Evolutionary conservation across 2,888 invertebrate genomes (phyloP).

Genomic region (Athalia circularis): DNA sequence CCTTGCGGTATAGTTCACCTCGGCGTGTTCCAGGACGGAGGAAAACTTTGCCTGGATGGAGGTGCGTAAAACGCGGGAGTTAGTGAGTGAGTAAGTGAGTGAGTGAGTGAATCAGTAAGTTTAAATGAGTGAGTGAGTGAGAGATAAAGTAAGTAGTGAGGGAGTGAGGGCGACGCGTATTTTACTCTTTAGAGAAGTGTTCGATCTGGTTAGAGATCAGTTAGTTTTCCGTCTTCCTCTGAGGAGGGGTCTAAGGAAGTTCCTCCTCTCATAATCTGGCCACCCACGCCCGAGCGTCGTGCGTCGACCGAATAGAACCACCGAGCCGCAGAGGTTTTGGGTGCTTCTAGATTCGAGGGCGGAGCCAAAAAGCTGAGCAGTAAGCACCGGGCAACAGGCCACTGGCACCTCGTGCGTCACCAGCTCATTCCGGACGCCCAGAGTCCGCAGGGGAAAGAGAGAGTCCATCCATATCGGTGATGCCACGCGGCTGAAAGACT

Average conservation of each 20-base stretch:
- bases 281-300: slow-evolving; percentile 63
- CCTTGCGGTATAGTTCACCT: slow-evolving; percentile 44
- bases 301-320: slow-evolving; percentile 26
- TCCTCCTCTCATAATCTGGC: slow-evolving; percentile 63
- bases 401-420: slow-evolving; percentile 15
- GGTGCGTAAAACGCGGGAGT: slow-evolving; percentile 25
- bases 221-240: neutral
- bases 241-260: slow-evolving; percentile 64
- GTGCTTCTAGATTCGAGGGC: slow-evolving; percentile 37
- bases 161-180: neutral
- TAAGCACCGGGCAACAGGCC: neutral
- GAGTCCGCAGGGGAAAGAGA: neutral
- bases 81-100: slow-evolving; percentile 21
- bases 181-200: neutral
- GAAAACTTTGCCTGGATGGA: slow-evolving; percentile 6
- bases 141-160: neutral
- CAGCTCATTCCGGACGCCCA: neutral
- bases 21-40: slow-evolving; percentile 24
- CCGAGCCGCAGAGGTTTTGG: slow-evolving; percentile 19
- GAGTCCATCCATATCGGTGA: slow-evolving; percentile 37
- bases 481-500: slow-evolving; percentile 18
- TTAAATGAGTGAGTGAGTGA: slow-evolving; percentile 16
- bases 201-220: no score
- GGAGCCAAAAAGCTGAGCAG: slow-evolving; percentile 38
- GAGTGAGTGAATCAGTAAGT: slow-evolving; percentile 20